Conservation (phyloP, 2,113 vertebrate genomes). For the Pteruthius melanotis region DNA sequence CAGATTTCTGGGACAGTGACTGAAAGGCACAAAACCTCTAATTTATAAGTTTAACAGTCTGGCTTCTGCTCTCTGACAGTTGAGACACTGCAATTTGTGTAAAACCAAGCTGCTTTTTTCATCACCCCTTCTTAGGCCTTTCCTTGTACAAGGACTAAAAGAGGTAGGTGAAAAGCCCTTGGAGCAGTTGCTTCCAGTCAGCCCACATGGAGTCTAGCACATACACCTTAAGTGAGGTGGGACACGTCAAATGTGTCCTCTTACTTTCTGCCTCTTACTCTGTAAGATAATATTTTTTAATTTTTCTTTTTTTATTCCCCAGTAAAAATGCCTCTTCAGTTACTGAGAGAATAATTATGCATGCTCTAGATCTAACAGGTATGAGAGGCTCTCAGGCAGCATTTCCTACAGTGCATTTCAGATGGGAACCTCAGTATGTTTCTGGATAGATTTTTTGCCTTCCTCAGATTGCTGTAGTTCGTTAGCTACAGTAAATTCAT, state of each 20-base stretch:
- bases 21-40: neutral
- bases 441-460: neutral
- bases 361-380: neutral
- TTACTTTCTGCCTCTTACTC: neutral
- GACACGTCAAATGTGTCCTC: neutral
- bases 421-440: neutral
- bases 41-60: neutral
- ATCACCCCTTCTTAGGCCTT: neutral
- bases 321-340: neutral
- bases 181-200: neutral
- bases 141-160: neutral
- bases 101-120: neutral
- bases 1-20: neutral
- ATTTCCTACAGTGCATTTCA: neutral
- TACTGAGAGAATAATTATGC: neutral
- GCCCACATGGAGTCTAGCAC: no score
- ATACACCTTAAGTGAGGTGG: neutral
- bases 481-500: neutral
- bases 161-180: neutral
- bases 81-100: rapidly evolving
- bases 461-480: neutral
- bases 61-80: rapidly evolving
- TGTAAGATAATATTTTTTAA: neutral
- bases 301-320: rapidly evolving
- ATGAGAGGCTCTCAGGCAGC: neutral